Evolutionary conservation across 2,888 invertebrate species (phyloP), one percentile per base, ranked within the genome.

Genomic region (Synergus gifuensis): DNA sequence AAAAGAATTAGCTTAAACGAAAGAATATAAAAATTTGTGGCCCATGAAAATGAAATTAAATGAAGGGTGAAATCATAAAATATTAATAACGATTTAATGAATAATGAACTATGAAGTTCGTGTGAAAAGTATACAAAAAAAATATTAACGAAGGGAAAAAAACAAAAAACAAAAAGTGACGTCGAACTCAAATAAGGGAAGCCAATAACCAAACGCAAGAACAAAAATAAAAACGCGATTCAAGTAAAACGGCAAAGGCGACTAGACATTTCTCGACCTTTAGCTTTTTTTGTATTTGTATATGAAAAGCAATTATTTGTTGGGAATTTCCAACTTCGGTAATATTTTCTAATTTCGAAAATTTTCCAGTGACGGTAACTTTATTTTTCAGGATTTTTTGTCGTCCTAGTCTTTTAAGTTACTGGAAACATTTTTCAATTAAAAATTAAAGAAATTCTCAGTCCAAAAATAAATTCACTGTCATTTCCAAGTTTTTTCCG

Each of bases 121-220:
- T 18, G 14, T 60, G 8, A 42, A 40, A 76, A 58, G 36, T 40
- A 36, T 14, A n/a, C 46, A 79, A 83, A 83, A 78, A 81, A 81
- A 79, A 22, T 1, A 22, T 22, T n/a, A n/a, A n/a, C n/a, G n/a
- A n/a, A n/a, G 1, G 1, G 2, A 40, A 36, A 76, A 58, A 54
- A n/a, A 36, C 8, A n/a, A 40, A 79, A 83, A 83, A 78, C 80
- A 81, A 79, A 87, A 36, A 36, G 36, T 4, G 85, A 85, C 81
- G 89, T 85, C 85, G 86, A 90, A 91, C 86, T 90, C 90, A 91
- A 91, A 89, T 88, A 90, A 91, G 91, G 91, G 90, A 92, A 91
- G 91, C 90, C 84, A 90, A 92, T 89, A 87, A 90, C 89, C 88
- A 85, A 85, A 86, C n/a, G 36, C 28, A 79, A 78, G n/a, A 66